phyloP scores from a whole-genome alignment of 2,888 invertebrate species.

The Cryptocephalus moraei region DNA sequence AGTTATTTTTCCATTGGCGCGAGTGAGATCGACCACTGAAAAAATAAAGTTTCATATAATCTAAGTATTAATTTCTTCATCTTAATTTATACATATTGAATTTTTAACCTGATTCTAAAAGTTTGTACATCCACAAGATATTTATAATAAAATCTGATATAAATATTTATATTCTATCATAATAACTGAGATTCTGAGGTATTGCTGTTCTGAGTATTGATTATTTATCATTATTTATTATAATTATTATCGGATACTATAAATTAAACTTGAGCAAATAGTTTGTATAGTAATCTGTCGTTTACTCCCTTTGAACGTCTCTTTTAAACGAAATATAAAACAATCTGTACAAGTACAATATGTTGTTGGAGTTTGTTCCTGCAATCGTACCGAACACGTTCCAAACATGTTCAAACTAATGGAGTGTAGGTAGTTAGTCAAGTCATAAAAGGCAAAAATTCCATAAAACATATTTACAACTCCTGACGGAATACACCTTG shows the following conservation, averaged over 20 bases:
- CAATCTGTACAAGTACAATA: conserved; percentile 26
- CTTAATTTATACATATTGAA: conserved; percentile 19
- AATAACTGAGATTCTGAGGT: conserved; percentile 41
- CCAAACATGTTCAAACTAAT: too few relatives aligned
- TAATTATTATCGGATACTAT: conserved; percentile 20
- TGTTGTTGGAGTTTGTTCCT: too few relatives aligned
- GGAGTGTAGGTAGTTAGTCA: too few relatives aligned
- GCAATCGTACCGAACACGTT: too few relatives aligned
- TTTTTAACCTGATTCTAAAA: conserved; percentile 25
- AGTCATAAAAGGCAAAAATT: too few relatives aligned
- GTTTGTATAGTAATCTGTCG: conserved; percentile 3
- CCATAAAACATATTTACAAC: too few relatives aligned
- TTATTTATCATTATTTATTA: conserved; percentile 1
- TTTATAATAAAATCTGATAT: conserved; percentile 35
- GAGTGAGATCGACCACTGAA: conserved; percentile 8
- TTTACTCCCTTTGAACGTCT: conserved; percentile 17
- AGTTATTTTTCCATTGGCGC: conserved; percentile 9
- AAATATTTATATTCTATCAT: conserved; percentile 35
- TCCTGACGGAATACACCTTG: too few relatives aligned
- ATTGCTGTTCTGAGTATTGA: conserved; percentile 39
- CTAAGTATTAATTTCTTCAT: not conserved
- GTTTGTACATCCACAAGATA: conserved; percentile 37
- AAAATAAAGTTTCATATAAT: conserved; percentile 8
- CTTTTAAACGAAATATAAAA: conserved; percentile 17
- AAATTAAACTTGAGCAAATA: conserved; percentile 27